Evolutionary conservation across 2,888 invertebrate genomes (phyloP).

Genomic region (Drosophila tripunctata): DNA sequence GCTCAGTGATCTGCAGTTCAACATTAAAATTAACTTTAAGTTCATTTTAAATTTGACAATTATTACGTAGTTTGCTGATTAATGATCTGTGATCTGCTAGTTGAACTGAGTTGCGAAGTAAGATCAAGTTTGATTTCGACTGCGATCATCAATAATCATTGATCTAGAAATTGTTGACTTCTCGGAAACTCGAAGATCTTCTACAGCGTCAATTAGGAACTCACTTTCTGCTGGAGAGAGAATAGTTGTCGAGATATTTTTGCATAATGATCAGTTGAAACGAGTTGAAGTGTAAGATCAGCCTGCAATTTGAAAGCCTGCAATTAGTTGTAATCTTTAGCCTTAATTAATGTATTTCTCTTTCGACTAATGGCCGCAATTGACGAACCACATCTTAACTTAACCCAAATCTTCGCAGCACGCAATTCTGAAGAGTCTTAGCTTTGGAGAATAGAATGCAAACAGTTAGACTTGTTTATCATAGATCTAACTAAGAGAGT

Average conservation of each 20-base stretch:
- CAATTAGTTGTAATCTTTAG: conserved; percentile 42
- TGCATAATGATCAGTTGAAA: background rate
- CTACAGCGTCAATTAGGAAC: background rate
- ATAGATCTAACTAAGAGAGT: conserved; percentile 26
- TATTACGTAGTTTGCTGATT: background rate
- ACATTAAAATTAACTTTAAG: background rate
- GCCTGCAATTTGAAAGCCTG: background rate
- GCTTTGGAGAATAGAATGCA: conserved; percentile 23
- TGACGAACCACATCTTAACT: conserved; percentile 61
- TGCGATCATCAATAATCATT: background rate
- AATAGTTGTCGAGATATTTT: background rate
- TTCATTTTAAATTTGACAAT: background rate
- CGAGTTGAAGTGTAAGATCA: conserved; percentile 2
- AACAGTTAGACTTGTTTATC: conserved; percentile 57
- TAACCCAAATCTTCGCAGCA: conserved; percentile 47
- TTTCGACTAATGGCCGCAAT: conserved; percentile 45
- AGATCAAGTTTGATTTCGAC: too few species aligned
- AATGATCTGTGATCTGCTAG: background rate
- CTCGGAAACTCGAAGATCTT: background rate
- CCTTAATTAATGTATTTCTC: conserved; percentile 41
- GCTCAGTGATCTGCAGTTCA: background rate
- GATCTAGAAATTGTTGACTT: background rate
- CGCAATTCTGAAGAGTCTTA: conserved; percentile 32
- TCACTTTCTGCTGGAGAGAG: background rate
- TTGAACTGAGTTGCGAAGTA: too few species aligned